Evolutionary conservation across 2,797 vertebrate species (phyloP), one percentile per base, ranked within the genome.

Genomic region (Sebastes oblongus): DNA sequence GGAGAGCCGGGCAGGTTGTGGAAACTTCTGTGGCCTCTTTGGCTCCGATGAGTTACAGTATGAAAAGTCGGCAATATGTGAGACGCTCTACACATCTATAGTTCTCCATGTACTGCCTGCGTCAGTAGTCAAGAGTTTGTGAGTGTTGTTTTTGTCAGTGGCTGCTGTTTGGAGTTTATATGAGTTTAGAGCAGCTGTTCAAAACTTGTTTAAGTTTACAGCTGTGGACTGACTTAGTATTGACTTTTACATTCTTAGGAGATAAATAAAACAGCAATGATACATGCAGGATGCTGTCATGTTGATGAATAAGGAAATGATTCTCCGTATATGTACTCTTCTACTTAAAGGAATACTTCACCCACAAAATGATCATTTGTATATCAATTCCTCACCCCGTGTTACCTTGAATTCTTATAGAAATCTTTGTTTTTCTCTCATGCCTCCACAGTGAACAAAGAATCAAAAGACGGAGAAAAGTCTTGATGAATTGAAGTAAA

Each of bases 11-110:
- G 42, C 30, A 66, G 56, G 66, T 59, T 72, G 56, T 62, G 77
- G 73, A 85, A 83, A 87, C 64, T 62, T 82, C 72, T 78, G 36
- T 24, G 60, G 68, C 58, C 72, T 22, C 76, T 78, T 86, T 69
- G 76, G 50, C 39, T 88, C 59, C 50, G 52, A 70, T 50, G 59
- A 79, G 68, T 72, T 80, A 59, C 64, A 46, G 14, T 5, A 29
- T 13, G 5, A 42, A 66, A 66, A 46, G 66, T 61, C 16, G 14
- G 8, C 52, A 50, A 39, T 22, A 27, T 68, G 72, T 5, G 71
- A 42, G 54, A 64, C 24, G 52, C 29, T 14, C 25, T 3, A 3
- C 32, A 74, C 22, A 58, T 2, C n/a, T 7, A 20, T 4, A 46
- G 11, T 5, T n/a, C 34, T 68, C 18, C 12, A 3, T 27, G 61